Evolutionary conservation across 2,113 vertebrate species (phyloP).

Genomic region (Corythoichthys haematopterus): DNA sequence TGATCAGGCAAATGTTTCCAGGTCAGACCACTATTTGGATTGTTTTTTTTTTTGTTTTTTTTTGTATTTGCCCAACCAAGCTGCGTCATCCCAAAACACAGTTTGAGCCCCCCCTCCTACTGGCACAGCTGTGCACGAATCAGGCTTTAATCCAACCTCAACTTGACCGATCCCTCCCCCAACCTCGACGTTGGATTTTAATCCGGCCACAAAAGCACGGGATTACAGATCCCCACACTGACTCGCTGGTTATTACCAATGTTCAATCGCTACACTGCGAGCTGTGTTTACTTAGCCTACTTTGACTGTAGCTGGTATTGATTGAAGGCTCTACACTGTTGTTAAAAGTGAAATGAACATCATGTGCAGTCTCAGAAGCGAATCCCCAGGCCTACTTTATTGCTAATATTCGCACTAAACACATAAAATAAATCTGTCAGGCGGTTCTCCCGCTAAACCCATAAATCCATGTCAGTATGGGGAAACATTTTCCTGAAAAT

Average conservation of each 20-base stretch:
- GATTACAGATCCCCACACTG: conserved; percentile 55
- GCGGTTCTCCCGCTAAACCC: conserved; percentile 1
- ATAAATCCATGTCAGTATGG: conserved; percentile 13
- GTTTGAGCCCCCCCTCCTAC: conserved; percentile 30
- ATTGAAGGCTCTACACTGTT: not conserved
- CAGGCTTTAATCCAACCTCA: conserved; percentile 44
- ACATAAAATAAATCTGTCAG: conserved; percentile 1
- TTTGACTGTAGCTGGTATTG: not conserved
- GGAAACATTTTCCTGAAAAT: conserved; percentile 1
- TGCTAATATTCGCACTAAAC: not conserved
- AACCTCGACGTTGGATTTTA: conserved; percentile 52
- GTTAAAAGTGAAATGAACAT: not conserved
- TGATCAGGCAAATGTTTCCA: no score
- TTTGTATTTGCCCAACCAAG: not conserved
- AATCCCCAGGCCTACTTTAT: not conserved
- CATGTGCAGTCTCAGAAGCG: not conserved
- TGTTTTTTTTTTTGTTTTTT: not conserved
- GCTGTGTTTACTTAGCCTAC: not conserved
- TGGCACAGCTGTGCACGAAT: conserved; percentile 43
- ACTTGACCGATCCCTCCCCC: conserved; percentile 38
- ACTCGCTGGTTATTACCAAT: not conserved
- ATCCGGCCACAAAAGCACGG: conserved; percentile 53
- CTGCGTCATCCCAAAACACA: not conserved
- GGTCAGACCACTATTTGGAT: not conserved
- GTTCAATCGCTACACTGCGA: conserved; percentile 2